Percentiles rank a stretch among this genome's conserved stretches.
These are phyloP conservation scores for Phortica magna DNA, from an alignment of 2,888 invertebrate species.

Conservation along the genomic window DNA sequence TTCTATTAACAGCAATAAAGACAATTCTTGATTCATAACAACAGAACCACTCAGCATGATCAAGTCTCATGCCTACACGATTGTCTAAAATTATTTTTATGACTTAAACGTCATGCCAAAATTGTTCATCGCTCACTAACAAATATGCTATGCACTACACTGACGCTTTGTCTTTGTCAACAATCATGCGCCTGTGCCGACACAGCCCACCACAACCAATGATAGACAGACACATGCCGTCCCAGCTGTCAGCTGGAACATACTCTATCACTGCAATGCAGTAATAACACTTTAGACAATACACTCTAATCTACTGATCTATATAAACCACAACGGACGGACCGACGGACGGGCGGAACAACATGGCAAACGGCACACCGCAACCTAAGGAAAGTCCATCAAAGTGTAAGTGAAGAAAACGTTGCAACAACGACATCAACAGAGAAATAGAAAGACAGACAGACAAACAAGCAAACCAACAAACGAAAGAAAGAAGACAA, in stretches of 20 bases:
- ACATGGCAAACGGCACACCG: neutral
- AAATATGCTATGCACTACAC: no score
- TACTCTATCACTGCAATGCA: constrained; percentile 25
- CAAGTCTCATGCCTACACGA: no score
- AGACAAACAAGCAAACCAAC: neutral
- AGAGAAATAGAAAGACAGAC: no score
- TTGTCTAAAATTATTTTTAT: no score
- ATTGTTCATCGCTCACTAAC: no score
- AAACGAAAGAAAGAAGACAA: neutral
- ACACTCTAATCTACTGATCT: constrained; percentile 24
- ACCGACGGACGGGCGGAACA: no score
- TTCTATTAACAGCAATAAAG: no score
- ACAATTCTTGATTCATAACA: no score
- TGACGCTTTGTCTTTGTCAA: neutral
- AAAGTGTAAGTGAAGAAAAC: neutral
- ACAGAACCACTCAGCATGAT: no score
- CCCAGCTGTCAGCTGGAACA: neutral
- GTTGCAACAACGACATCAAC: constrained; percentile 3
- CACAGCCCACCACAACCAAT: neutral
- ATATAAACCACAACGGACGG: constrained; percentile 7
- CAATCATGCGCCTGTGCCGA: neutral
- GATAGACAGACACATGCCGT: neutral
- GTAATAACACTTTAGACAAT: constrained; percentile 14
- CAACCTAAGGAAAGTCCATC: neutral
- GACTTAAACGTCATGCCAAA: no score